These are phyloP conservation scores for Drosophila meridionalis DNA, from an alignment of 2,888 invertebrate genomes.

Conservation along the genomic window DNA sequence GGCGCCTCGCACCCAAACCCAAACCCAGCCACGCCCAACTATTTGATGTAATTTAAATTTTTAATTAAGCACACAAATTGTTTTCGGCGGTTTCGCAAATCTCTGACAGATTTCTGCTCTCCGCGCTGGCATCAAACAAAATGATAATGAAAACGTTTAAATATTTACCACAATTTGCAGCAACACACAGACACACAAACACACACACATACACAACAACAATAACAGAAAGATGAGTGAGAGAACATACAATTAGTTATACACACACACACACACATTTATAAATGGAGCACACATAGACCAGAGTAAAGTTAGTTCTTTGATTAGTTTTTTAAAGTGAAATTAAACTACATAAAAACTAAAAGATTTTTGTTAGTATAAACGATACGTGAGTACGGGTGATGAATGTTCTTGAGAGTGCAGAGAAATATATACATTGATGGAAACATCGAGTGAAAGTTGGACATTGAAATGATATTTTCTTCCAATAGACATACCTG, in stretches of 20 bases:
- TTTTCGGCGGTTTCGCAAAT: conserved; percentile 71
- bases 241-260: conserved; percentile 22
- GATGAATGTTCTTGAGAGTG: conserved; percentile 39
- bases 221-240: conserved; percentile 29
- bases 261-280: conserved; percentile 10
- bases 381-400: conserved; percentile 25
- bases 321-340: conserved; percentile 40
- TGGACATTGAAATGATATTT: conserved; percentile 2
- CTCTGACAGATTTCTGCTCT: conserved; percentile 69
- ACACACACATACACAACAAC: conserved; percentile 26
- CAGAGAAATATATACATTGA: conserved; percentile 58
- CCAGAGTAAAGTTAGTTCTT: conserved; percentile 24
- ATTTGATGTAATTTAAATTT: conserved; percentile 82
- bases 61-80: conserved; percentile 81
- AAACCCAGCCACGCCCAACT: conserved; percentile 16
- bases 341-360: conserved; percentile 37
- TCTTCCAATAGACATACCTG: conserved; percentile 41
- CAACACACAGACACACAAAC: conserved; percentile 32
- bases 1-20: not conserved
- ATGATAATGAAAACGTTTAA: conserved; percentile 77
- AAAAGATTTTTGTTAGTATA: conserved; percentile 10
- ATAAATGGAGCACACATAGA: not conserved
- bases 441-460: conserved; percentile 58
- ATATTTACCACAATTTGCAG: conserved; percentile 74
- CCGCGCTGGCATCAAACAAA: conserved; percentile 55